Evolutionary conservation across 2,888 invertebrate species (phyloP), one percentile per base, ranked within the genome.

Genomic region (Pyrrhosoma nymphula): DNA sequence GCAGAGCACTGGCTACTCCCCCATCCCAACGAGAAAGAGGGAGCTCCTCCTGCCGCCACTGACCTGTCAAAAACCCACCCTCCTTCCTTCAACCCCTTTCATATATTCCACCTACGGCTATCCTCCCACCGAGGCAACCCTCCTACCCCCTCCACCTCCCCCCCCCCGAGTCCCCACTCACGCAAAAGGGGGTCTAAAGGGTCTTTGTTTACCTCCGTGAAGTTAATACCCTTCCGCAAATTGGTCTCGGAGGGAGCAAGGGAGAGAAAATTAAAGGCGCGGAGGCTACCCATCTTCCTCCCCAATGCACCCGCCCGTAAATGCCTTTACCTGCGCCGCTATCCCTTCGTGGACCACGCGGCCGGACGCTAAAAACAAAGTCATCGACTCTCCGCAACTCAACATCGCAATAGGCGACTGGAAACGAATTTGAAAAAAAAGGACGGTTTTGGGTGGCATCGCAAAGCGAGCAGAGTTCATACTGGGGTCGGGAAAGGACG

Each of bases 181-280:
- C 12, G 30, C 82, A 4, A 30, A 82, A 14, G 35, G 82, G 82
- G 82, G 30, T 55, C 89, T 55, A 89, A 89, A 89, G 89, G 47
- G 89, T 26, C 55, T 89, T 89, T 89, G 89, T 26, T 89, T 55
- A 89, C 56, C 89, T 55, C 55, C 89, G n/a, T 47, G 89, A 56
- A 56, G 55, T 56, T 56, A 89, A 89, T 89, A 89, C 56, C 89
- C 56, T 56, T 56, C 55, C 89, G n/a, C 47, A 89, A 56, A 89
- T 82, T 82, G 82, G 82, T 82, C 82, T 82, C 82, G 82, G 14
- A 82, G 82, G 82, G 82, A 82, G 69, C 23, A 26, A 69, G 69
- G 69, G 82, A 82, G 82, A 35, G 82, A 35, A 82, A 82, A 82
- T 35, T 30, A 82, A 82, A 35, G 69, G 82, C 82, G 82, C 82